A percentile compares a stretch with the other conserved stretches of the same genome.
phyloP scores from a whole-genome alignment of 2,113 vertebrate species.

The Engraulis encrasicolus region DNA sequence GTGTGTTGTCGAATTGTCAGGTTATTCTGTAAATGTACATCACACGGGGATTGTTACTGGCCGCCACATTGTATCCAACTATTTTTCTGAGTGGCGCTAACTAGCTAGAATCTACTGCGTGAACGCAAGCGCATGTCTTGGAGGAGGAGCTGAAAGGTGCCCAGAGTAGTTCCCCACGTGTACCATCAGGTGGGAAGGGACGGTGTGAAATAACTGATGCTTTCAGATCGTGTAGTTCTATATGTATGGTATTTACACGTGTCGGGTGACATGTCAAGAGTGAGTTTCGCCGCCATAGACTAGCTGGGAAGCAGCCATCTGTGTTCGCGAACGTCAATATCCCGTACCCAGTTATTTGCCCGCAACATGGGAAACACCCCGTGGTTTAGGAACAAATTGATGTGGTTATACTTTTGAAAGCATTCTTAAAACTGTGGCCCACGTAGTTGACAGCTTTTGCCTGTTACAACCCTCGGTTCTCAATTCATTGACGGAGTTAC shows the following conservation, averaged over 20 bases:
- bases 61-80: constrained; percentile 18
- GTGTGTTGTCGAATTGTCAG: background rate
- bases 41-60: background rate
- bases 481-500: background rate
- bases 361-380: background rate
- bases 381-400: background rate
- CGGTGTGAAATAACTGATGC: constrained; percentile 25
- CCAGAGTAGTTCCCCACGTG: constrained; percentile 68
- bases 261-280: background rate
- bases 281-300: background rate
- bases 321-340: too few relatives aligned
- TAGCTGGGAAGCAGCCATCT: background rate
- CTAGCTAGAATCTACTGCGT: background rate
- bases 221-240: constrained; percentile 11
- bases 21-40: background rate
- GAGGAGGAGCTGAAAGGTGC: constrained; percentile 66
- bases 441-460: background rate
- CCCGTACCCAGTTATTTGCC: background rate
- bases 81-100: constrained; percentile 34
- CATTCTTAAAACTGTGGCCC: background rate
- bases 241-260: background rate
- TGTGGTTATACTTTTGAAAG: background rate
- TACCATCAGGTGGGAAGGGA: constrained; percentile 43
- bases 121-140: constrained; percentile 65
- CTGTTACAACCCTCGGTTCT: background rate